Base-by-base conservation (phyloP, 2,113 vertebrate species). In the Dunckerocampus dactyliophorus region DNA sequence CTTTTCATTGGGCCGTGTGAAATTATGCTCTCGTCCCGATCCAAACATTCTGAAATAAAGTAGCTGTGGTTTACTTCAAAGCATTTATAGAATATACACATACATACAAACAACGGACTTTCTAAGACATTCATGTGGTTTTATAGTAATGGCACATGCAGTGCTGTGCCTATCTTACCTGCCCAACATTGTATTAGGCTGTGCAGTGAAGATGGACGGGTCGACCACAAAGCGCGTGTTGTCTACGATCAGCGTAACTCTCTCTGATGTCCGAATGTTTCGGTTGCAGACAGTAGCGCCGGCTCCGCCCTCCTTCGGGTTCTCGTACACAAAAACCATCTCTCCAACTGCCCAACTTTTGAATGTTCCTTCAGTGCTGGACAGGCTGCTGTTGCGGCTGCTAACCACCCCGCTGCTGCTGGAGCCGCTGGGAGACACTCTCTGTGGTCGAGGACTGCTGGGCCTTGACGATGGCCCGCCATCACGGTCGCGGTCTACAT, bases 141-240 rank as follows among this genome's bases (percentile, higher is more conserved):
- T 2, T 39, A 39, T 39, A 39, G 9, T 11, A 12, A 39, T 39
- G 37, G 37, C 10, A 9, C 10, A 37, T 11, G 37, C 37, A 39
- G 48, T 21, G 10, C 47, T 10, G 37, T 31, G 20, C 20, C 15
- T 49, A 49, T 49, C 49, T 6, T 87, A 98, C 97, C 97, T 97
- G 88, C 97, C 97, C 92, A 99, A 87, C 97, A 99, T 99, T 16
- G 97, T 99, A 75, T 98, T 99, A 76, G 97, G 95, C 31, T 99
- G 96, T 70, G 97, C 97, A 8, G 93, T 98, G 80, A 98, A 99
- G 85, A 98, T 96, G 31, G 95, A 91, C 46, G 97, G 95, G 85
- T 99, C 97, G 43, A 99, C 95, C 62, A 99, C 95, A 79, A 99
- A 99, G 89, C 95, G 94, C 19, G 95, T 98, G 85, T 98, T 97